phyloP scores from a whole-genome alignment of 2,888 invertebrate species.

The Patella pellucida region DNA sequence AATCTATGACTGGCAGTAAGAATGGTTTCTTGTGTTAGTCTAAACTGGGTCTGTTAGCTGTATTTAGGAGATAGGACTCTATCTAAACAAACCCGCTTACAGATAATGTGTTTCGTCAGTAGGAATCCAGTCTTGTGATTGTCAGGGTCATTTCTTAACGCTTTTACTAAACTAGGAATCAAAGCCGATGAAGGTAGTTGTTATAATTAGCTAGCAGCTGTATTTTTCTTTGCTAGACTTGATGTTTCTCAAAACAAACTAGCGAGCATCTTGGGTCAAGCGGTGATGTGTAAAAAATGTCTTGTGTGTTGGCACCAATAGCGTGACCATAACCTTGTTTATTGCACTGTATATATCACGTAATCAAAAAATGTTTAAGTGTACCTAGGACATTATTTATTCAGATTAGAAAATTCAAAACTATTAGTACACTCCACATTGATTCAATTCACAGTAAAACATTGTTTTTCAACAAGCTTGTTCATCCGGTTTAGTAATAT shows the following conservation, averaged over 20 bases:
- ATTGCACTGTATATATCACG: background rate
- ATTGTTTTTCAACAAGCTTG: too few relatives aligned
- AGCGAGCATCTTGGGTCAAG: background rate
- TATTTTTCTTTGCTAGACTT: conserved; percentile 8
- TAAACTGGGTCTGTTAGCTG: conserved; percentile 6
- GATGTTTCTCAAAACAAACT: conserved; percentile 12
- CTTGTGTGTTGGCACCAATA: background rate
- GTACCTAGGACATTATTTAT: too few relatives aligned
- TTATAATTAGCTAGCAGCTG: background rate
- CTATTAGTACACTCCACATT: too few relatives aligned
- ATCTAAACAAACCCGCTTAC: conserved; percentile 7
- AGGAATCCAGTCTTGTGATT: background rate
- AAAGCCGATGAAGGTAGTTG: background rate
- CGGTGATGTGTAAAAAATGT: background rate
- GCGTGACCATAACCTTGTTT: background rate
- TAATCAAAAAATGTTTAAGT: too few relatives aligned
- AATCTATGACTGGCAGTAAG: background rate
- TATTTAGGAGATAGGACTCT: conserved; percentile 6
- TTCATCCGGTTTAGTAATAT: too few relatives aligned
- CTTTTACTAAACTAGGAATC: too few relatives aligned
- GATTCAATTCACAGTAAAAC: too few relatives aligned
- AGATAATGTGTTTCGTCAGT: conserved; percentile 8
- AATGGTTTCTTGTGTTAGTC: conserved; percentile 2
- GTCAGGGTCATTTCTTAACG: background rate
- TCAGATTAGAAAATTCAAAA: too few relatives aligned